Conservation (phyloP, 2,888 invertebrate genomes). For the Philhelius pedissequus region DNA sequence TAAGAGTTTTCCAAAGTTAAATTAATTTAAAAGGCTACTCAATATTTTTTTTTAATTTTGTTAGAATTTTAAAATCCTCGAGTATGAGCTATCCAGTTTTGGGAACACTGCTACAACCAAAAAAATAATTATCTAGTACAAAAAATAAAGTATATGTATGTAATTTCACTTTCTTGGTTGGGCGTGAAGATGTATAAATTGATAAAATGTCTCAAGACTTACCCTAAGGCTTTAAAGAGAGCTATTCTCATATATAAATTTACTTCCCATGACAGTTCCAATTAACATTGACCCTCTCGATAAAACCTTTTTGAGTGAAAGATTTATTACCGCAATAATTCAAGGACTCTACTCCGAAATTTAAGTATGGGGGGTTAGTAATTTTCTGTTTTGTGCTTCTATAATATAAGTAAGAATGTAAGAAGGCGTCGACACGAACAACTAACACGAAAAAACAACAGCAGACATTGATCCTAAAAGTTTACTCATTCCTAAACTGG, state of each 20-base stretch:
- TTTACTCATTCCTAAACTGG: slow-evolving; percentile 42
- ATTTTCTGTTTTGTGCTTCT: background rate
- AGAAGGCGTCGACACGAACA: slow-evolving; percentile 15
- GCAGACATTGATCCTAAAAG: slow-evolving; percentile 23
- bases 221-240: background rate
- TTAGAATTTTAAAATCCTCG: too few relatives aligned
- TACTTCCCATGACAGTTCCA: slow-evolving; percentile 2
- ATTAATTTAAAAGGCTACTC: too few relatives aligned
- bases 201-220: background rate
- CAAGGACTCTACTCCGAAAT: background rate
- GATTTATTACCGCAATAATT: slow-evolving; percentile 47
- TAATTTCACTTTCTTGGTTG: background rate
- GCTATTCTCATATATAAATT: background rate
- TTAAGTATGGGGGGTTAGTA: background rate
- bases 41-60: too few relatives aligned
- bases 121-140: too few relatives aligned
- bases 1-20: too few relatives aligned
- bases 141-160: too few relatives aligned
- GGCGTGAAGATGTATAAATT: background rate
- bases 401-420: background rate
- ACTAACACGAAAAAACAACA: slow-evolving; percentile 16
- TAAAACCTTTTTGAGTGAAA: slow-evolving; percentile 8
- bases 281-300: slow-evolving; percentile 33
- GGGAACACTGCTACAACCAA: too few relatives aligned
- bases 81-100: too few relatives aligned